Evolutionary conservation across 2,888 invertebrate genomes (phyloP).

Genomic region (Thereva unica): DNA sequence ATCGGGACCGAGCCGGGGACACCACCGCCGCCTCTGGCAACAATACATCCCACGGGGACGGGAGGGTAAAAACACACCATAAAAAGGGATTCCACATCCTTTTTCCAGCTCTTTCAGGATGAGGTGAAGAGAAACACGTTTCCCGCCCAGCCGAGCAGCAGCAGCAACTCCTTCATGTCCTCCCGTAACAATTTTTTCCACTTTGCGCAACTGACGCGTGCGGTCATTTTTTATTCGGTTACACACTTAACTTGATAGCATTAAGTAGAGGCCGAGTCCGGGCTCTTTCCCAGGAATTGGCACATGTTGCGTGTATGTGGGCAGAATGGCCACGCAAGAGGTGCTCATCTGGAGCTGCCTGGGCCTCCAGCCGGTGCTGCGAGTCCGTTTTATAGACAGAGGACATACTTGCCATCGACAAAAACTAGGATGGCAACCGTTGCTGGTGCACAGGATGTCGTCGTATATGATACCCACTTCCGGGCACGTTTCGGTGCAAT

Average conservation of each 20-base stretch:
- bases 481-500: constrained; percentile 19
- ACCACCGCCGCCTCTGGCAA: not conserved
- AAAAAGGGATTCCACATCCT: constrained; percentile 6
- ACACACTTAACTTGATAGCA: constrained; percentile 11
- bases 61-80: constrained; percentile 9
- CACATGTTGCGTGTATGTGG: constrained; percentile 10
- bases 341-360: constrained; percentile 13
- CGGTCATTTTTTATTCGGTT: constrained; percentile 27
- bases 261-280: constrained; percentile 4
- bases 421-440: not conserved
- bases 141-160: not conserved
- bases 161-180: not conserved
- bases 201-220: constrained; percentile 21
- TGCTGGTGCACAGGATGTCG: not conserved
- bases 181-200: not conserved
- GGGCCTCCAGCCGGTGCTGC: constrained; percentile 1
- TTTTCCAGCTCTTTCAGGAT: not conserved
- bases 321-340: constrained; percentile 1
- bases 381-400: constrained; percentile 1
- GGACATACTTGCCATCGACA: not conserved
- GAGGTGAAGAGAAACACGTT: not conserved
- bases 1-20: not conserved
- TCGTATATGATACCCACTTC: constrained; percentile 18
- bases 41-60: constrained; percentile 10
- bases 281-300: not conserved